Evolutionary conservation across 2,797 vertebrate species (phyloP), one percentile per base, ranked within the genome.

Genomic region (Phrynocephalus vlangalii): DNA sequence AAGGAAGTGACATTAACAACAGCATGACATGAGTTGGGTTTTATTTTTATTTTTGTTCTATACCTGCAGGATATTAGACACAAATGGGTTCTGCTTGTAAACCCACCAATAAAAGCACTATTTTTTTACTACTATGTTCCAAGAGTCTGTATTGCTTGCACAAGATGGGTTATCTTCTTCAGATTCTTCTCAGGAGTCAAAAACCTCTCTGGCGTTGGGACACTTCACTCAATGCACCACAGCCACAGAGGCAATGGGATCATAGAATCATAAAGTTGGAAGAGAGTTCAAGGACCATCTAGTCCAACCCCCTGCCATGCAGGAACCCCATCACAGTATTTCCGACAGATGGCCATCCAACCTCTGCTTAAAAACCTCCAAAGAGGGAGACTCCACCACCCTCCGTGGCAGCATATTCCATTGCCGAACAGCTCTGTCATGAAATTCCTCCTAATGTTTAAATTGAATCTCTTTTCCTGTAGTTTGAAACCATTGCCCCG

Each of bases 81-180:
- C 68, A 81, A 93, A 94, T 95, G 94, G 91, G 93, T 94, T 91
- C 92, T 94, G 89, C 95, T 96, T 95, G 94, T 95, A 94, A 95
- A 95, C 93, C 91, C 94, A 90, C 95, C 95, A 96, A 96, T 96
- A 96, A 95, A 96, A 95, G 92, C 94, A 96, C 94, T 95, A 94
- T 94, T 95, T 95, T 96, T 96, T 92, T 95, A 95, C 94, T 93
- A 90, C 94, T 93, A 90, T 81, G 91, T 94, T 96, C 94, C 92
- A 89, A 94, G 94, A 91, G 93, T 95, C 92, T 95, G 92, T 93
- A 95, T 95, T 91, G 86, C 38, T 76, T 76, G 20, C 93, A 88
- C 88, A 87, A 52, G 0, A 0, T 88, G 92, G 33, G 52, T 50
- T 38, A 33, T 24, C 75, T 73, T 48, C 16, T 81, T 84, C 86